A percentile compares a stretch with the other conserved stretches of the same genome.
Conservation (phyloP, 2,888 invertebrate genomes). For the Chymomyza fuscimana region DNA sequence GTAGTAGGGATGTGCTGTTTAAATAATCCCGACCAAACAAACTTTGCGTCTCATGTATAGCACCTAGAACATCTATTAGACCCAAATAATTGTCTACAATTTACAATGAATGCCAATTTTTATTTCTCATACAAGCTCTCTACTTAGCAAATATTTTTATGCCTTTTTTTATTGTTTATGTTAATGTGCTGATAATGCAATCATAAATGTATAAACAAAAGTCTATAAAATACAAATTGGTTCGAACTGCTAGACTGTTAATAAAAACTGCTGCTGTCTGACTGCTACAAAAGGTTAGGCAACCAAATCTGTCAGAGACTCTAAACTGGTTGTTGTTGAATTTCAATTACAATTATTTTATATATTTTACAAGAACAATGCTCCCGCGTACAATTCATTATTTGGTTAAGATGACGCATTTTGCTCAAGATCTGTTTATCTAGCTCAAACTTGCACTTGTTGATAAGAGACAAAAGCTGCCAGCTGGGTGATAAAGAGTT, state of each 20-base stretch:
- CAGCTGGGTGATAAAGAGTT: constrained; percentile 1
- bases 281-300: too few species aligned
- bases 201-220: neutral
- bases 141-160: neutral
- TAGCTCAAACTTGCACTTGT: neutral
- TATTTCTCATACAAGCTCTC: neutral
- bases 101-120: neutral
- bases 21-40: too few species aligned
- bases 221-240: neutral
- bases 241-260: neutral
- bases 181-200: constrained; percentile 36
- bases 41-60: too few species aligned
- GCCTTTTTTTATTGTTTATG: constrained; percentile 18
- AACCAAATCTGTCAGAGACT: too few species aligned
- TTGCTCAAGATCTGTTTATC: neutral
- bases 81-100: neutral
- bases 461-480: neutral
- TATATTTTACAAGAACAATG: neutral
- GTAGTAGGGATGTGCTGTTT: too few species aligned
- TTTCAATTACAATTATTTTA: neutral
- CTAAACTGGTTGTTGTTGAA: neutral
- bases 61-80: too few species aligned
- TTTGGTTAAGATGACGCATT: neutral
- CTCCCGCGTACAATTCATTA: neutral
- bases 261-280: neutral